phyloP scores from a whole-genome alignment of 2,113 vertebrate species.

The Peromyscus maniculatus region DNA sequence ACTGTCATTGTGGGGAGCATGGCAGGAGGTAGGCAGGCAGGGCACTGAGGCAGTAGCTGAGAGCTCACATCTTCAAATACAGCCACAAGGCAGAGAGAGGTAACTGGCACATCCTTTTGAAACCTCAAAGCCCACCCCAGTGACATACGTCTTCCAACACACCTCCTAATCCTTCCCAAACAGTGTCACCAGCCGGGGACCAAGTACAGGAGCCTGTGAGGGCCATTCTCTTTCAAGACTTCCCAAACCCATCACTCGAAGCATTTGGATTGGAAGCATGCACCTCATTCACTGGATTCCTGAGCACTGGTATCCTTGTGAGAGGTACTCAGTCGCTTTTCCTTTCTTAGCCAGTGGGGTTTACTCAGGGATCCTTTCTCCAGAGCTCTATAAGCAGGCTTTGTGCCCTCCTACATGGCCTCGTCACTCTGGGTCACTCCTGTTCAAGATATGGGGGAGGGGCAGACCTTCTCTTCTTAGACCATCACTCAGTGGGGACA shows the following conservation, averaged over 20 bases:
- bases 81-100: neutral
- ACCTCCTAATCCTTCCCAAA: neutral
- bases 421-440: neutral
- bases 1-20: neutral
- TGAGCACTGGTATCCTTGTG: neutral
- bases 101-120: neutral
- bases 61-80: neutral
- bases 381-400: neutral
- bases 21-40: neutral
- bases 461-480: neutral
- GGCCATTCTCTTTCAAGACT: too few species aligned
- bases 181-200: neutral
- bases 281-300: neutral
- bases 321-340: neutral
- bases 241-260: neutral
- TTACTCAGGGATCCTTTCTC: neutral
- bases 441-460: too few species aligned
- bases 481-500: rapidly evolving
- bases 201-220: neutral
- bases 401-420: neutral
- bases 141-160: neutral
- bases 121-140: neutral
- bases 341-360: neutral
- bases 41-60: neutral
- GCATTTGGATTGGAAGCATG: neutral